These are phyloP conservation scores for Temnothorax curvispinosus DNA, from an alignment of 1,140 invertebrate genomes.

Conservation along the genomic window DNA sequence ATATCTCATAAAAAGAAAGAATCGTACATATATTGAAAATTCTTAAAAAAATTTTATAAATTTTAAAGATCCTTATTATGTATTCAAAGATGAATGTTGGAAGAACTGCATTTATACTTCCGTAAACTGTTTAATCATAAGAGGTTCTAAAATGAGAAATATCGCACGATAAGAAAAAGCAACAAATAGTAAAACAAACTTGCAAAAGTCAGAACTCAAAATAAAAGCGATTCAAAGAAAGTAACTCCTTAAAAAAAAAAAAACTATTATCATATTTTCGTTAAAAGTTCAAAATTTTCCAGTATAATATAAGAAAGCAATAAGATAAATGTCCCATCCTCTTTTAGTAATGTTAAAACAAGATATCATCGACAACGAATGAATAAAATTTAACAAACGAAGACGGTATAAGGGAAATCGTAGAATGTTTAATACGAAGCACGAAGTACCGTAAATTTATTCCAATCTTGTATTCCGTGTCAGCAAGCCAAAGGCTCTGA, in stretches of 20 bases:
- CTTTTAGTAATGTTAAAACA: background rate
- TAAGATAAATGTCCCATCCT: background rate
- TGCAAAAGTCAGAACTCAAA: slow-evolving; percentile 15
- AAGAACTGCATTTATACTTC: background rate
- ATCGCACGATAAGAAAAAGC: background rate
- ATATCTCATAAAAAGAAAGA: no score
- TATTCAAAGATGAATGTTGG: no score
- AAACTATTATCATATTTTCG: background rate
- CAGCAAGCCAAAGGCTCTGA: slow-evolving; percentile 63
- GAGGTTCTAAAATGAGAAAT: background rate
- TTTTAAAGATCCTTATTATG: no score
- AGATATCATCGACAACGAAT: background rate
- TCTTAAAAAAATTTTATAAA: no score
- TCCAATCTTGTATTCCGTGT: slow-evolving; percentile 77
- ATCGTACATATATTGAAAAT: no score
- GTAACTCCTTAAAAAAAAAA: background rate
- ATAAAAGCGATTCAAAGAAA: background rate
- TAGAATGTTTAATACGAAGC: slow-evolving; percentile 74
- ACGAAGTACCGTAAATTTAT: slow-evolving; percentile 77
- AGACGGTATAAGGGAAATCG: slow-evolving; percentile 1
- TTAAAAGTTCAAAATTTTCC: background rate
- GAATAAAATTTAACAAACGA: slow-evolving; percentile 10
- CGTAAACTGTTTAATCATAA: background rate
- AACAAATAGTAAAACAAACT: background rate
- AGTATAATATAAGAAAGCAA: background rate